Percentiles rank a stretch among this genome's conserved stretches.
Evolutionary conservation across 2,113 vertebrate genomes (phyloP).

Genomic region (Thinocorus orbignyianus): DNA sequence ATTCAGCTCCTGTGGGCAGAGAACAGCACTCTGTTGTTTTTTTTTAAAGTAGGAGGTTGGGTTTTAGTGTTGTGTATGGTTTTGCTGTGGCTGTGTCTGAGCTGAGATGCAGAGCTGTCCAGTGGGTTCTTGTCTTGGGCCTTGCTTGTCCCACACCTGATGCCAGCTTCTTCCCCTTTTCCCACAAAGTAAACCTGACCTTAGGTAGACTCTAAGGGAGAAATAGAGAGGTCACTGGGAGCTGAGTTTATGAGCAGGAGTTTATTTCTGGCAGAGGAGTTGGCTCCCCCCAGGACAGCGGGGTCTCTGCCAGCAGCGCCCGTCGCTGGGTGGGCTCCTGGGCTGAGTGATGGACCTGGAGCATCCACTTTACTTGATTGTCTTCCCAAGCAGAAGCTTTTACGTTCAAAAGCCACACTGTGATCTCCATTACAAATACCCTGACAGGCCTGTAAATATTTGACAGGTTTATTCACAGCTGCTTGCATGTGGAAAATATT

Average conservation of each 20-base stretch:
- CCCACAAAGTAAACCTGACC: not conserved
- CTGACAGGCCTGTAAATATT: conserved; percentile 45
- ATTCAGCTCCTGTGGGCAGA: not conserved
- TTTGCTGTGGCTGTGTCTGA: not conserved
- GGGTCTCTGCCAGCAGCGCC: not conserved
- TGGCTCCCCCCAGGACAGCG: not conserved
- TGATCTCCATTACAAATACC: conserved; percentile 45
- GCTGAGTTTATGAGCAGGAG: not conserved
- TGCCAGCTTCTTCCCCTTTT: not conserved
- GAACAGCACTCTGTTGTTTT: not conserved
- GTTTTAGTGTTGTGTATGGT: not conserved
- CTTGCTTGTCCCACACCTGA: not conserved
- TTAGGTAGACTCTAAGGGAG: not conserved
- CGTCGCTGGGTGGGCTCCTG: not conserved
- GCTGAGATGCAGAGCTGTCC: not conserved
- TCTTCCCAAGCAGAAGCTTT: conserved; percentile 43
- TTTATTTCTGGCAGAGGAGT: not conserved
- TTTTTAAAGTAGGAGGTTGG: not conserved
- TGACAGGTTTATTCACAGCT: conserved; percentile 55
- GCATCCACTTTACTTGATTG: conserved; percentile 33
- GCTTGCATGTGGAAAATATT: conserved; percentile 45
- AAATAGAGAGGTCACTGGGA: not conserved
- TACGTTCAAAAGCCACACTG: not conserved
- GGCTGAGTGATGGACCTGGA: not conserved
- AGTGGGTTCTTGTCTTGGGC: not conserved